Conservation (phyloP, 1,140 invertebrate genomes). For the Hyles vespertilio region DNA sequence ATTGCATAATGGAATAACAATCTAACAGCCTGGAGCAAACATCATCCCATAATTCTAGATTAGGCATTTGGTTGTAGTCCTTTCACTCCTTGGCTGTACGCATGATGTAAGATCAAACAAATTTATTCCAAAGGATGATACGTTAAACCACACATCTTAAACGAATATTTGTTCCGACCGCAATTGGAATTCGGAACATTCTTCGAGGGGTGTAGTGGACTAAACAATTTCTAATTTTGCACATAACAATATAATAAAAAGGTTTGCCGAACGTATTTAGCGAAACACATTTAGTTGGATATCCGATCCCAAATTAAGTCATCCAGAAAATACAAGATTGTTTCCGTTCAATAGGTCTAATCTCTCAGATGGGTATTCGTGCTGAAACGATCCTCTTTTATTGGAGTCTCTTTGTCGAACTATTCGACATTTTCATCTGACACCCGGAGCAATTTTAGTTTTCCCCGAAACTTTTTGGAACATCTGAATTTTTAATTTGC, state of each 20-base stretch:
- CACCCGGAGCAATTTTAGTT: conserved; percentile 23
- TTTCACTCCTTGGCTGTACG: too few species aligned
- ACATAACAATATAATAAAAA: not conserved
- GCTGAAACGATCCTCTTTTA: conserved; percentile 67
- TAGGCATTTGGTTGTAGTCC: too few species aligned
- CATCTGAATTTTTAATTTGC: not conserved
- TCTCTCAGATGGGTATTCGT: conserved; percentile 67
- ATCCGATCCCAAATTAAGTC: conserved; percentile 53
- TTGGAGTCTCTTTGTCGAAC: conserved; percentile 61
- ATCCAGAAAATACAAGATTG: conserved; percentile 69
- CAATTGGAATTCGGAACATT: too few species aligned
- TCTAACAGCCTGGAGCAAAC: too few species aligned
- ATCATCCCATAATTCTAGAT: too few species aligned
- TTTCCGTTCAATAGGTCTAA: conserved; percentile 70
- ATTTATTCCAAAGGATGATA: too few species aligned
- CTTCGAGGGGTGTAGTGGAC: too few species aligned
- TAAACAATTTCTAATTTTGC: not conserved
- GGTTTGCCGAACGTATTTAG: conserved; percentile 31
- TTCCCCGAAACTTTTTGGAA: conserved; percentile 16
- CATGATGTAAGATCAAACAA: too few species aligned
- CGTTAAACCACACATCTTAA: too few species aligned
- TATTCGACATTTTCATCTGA: conserved; percentile 44
- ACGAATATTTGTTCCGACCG: too few species aligned
- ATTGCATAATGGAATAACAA: too few species aligned
- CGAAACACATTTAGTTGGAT: conserved; percentile 42